phyloP scores from a whole-genome alignment of 2,113 vertebrate species.

The Pungitius pungitius region DNA sequence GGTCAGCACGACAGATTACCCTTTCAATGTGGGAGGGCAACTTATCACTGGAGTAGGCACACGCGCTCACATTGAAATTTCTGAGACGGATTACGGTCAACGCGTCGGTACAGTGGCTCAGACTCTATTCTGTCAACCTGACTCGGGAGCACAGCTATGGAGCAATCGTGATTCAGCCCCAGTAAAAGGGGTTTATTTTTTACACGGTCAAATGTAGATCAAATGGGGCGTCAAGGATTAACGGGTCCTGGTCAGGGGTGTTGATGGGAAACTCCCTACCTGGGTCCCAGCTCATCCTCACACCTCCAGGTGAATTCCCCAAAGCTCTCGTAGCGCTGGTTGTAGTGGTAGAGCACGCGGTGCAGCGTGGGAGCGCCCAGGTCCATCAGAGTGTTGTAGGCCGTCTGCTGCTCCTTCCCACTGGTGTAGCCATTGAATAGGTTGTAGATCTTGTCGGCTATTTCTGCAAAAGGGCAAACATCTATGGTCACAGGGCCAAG shows the following conservation, averaged over 20 bases:
- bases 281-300: slow-evolving; percentile 96
- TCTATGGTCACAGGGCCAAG: not conserved
- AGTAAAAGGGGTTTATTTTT: not conserved
- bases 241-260: not conserved
- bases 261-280: slow-evolving; percentile 79
- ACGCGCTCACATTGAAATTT: slow-evolving; percentile 13
- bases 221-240: not conserved
- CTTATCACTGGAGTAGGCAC: slow-evolving; percentile 21
- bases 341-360: slow-evolving; percentile 96
- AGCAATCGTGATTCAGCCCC: slow-evolving; percentile 15
- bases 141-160: not conserved
- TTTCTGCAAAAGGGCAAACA: slow-evolving; percentile 81
- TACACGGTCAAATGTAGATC: not conserved
- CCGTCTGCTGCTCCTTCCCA: slow-evolving; percentile 97
- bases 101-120: slow-evolving; percentile 23
- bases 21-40: slow-evolving; percentile 41
- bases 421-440: slow-evolving; percentile 99
- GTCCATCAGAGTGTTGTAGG: slow-evolving; percentile 97
- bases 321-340: slow-evolving; percentile 97
- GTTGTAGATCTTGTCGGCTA: slow-evolving; percentile 98
- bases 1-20: slow-evolving; percentile 39
- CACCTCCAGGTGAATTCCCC: slow-evolving; percentile 99
- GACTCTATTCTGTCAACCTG: slow-evolving; percentile 32
- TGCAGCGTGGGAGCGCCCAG: slow-evolving; percentile 93
- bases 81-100: slow-evolving; percentile 34